A percentile compares a stretch with the other conserved stretches of the same genome.
Evolutionary conservation across 1,140 invertebrate species (phyloP).

Genomic region (Andrena cerasifolii): DNA sequence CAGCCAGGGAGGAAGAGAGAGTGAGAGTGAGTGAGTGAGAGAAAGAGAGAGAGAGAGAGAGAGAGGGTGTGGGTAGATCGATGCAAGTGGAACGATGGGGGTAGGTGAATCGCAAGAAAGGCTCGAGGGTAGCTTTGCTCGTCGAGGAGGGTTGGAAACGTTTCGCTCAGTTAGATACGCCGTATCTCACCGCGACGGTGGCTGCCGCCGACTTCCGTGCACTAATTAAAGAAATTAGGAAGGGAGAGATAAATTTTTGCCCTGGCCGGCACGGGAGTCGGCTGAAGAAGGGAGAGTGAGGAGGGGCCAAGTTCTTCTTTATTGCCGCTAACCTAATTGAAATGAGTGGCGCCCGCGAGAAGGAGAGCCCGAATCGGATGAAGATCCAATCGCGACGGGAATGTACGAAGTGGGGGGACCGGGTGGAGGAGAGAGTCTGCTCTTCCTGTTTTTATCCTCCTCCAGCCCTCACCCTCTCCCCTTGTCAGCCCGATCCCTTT

Average conservation of each 20-base stretch:
- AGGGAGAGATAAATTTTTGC: conserved; percentile 57
- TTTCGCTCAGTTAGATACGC: conserved; percentile 66
- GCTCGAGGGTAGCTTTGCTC: conserved; percentile 46
- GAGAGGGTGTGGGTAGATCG: conserved; percentile 12
- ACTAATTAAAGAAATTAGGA: conserved; percentile 68
- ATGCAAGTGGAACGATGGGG: background rate
- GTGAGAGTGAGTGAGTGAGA: background rate
- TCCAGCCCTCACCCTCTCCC: too few relatives aligned
- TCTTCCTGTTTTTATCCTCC: too few relatives aligned
- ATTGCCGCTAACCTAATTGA: conserved; percentile 59
- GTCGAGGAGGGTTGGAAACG: conserved; percentile 58
- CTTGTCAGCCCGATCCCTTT: background rate
- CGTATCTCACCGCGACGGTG: conserved; percentile 51
- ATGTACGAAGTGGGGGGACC: conserved; percentile 36
- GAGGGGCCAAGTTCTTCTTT: conserved; percentile 39
- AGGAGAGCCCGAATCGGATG: conserved; percentile 23
- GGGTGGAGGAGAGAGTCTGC: background rate
- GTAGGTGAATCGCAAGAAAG: conserved; percentile 42
- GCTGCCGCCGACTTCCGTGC: conserved; percentile 58
- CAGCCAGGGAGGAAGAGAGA: background rate
- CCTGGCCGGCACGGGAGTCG: background rate
- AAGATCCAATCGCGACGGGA: conserved; percentile 38
- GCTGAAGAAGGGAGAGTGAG: background rate
- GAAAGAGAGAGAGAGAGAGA: background rate
- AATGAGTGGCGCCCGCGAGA: conserved; percentile 49